Conservation (phyloP, 2,888 invertebrate species). For the Pecten maximus region DNA sequence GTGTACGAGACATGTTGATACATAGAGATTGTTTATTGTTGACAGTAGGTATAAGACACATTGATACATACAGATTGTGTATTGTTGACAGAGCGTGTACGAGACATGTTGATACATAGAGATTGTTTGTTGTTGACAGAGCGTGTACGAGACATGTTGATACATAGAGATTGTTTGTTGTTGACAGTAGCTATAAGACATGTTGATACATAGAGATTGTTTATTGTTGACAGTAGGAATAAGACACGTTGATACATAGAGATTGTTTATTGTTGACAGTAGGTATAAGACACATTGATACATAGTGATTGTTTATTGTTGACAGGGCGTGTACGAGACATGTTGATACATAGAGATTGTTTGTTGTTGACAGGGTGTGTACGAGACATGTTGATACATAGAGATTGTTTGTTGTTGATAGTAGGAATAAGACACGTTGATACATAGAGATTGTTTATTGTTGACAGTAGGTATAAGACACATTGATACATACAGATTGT, state of each 20-base stretch:
- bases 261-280: too few relatives aligned
- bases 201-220: too few relatives aligned
- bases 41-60: not conserved
- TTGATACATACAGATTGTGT: not conserved
- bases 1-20: not conserved
- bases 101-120: not conserved
- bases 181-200: not conserved
- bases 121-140: slow-evolving; percentile 84
- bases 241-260: too few relatives aligned
- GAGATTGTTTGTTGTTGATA: not conserved
- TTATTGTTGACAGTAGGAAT: too few relatives aligned
- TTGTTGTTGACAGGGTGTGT: not conserved
- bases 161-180: slow-evolving; percentile 89
- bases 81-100: not conserved
- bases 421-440: not conserved
- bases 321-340: not conserved
- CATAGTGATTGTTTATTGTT: too few relatives aligned
- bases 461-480: slow-evolving; percentile 90
- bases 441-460: not conserved
- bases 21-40: not conserved
- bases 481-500: slow-evolving; percentile 93
- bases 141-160: slow-evolving; percentile 92
- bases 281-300: too few relatives aligned
- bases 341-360: not conserved
- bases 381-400: not conserved